Percentiles rank a stretch among this genome's conserved stretches.
These are phyloP conservation scores for Catajapyx aquilonaris DNA, from an alignment of 1,140 invertebrate species.

Conservation along the genomic window DNA sequence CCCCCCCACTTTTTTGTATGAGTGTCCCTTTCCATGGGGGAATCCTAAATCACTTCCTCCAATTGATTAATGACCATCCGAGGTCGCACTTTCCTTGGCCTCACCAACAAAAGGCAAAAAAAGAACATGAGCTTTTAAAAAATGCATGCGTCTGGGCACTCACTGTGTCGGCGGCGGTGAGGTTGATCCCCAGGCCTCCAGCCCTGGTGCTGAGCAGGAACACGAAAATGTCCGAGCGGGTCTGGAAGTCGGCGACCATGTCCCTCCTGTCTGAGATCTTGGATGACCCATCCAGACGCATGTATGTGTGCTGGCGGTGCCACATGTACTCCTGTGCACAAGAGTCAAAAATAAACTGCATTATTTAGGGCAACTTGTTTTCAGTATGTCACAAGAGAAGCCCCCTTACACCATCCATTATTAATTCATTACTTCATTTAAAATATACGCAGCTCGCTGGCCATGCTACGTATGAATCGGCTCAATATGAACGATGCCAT, in stretches of 20 bases:
- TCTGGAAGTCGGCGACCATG: conserved; percentile 85
- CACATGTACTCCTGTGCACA: conserved; percentile 94
- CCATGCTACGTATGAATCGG: too few relatives aligned
- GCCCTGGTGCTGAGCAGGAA: conserved; percentile 91
- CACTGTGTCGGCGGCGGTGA: conserved; percentile 95
- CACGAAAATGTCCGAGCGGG: conserved; percentile 74
- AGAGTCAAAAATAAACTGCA: too few relatives aligned
- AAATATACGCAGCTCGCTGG: too few relatives aligned
- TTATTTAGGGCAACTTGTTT: too few relatives aligned
- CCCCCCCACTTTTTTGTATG: too few relatives aligned
- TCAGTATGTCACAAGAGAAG: too few relatives aligned
- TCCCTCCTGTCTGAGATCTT: conserved; percentile 78
- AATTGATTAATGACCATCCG: too few relatives aligned
- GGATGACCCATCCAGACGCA: conserved; percentile 75
- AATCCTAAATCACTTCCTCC: too few relatives aligned
- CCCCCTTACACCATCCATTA: too few relatives aligned
- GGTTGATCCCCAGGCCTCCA: conserved; percentile 92
- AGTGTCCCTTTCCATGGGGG: too few relatives aligned
- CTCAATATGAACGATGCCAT: too few relatives aligned
- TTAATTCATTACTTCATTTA: too few relatives aligned
- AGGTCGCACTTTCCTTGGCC: neutral
- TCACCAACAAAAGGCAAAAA: conserved; percentile 12
- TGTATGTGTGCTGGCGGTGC: conserved; percentile 76
- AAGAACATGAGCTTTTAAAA: conserved; percentile 19
- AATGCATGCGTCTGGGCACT: conserved; percentile 20